Conservation (phyloP, 2,888 invertebrate genomes). For the Coenonympha arcania region DNA sequence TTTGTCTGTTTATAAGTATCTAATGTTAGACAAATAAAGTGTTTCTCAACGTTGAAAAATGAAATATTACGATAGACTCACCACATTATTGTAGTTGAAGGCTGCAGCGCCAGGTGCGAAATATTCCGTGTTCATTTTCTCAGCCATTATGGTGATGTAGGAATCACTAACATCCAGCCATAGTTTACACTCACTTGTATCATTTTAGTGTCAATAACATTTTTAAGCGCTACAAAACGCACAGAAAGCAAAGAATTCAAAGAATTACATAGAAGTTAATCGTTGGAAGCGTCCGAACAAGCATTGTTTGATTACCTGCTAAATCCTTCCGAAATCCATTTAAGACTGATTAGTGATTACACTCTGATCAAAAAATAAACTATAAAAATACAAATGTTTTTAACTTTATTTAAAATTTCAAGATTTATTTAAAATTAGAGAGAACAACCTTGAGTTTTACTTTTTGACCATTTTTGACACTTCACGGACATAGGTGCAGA, state of each 20-base stretch:
- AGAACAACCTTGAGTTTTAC: too few species aligned
- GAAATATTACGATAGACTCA: slow-evolving; percentile 39
- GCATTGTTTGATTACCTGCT: slow-evolving; percentile 38
- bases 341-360: neutral
- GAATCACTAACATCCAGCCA: slow-evolving; percentile 36
- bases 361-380: neutral
- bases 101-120: slow-evolving; percentile 58
- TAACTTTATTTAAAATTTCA: neutral
- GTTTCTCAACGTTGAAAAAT: slow-evolving; percentile 10
- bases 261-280: slow-evolving; percentile 31
- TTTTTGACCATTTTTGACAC: too few species aligned
- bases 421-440: too few species aligned
- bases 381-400: neutral
- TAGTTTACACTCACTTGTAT: slow-evolving; percentile 35
- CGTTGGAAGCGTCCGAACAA: slow-evolving; percentile 58
- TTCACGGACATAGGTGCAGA: too few species aligned
- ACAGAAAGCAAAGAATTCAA: slow-evolving; percentile 28
- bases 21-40: neutral
- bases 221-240: slow-evolving; percentile 27
- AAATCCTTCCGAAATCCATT: neutral
- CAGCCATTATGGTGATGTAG: slow-evolving; percentile 49
- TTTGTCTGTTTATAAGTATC: too few species aligned
- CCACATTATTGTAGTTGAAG: slow-evolving; percentile 71
- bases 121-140: slow-evolving; percentile 63
- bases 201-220: slow-evolving; percentile 33